These are phyloP conservation scores for Amphimallon solstitiale DNA, from an alignment of 2,888 invertebrate species.

Conservation along the genomic window DNA sequence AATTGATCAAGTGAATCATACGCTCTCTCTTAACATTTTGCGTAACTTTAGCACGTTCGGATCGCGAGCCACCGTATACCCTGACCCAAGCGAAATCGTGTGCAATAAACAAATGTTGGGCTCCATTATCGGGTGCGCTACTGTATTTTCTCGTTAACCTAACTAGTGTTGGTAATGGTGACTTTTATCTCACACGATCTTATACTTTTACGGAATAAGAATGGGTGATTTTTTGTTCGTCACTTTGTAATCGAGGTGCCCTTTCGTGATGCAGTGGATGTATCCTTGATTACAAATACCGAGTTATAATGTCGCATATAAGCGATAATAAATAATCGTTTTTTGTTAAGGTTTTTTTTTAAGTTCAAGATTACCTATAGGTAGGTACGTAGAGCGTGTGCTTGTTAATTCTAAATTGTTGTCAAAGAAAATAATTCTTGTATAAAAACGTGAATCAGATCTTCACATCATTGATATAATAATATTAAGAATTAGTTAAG, in stretches of 20 bases:
- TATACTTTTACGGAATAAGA: constrained; percentile 34
- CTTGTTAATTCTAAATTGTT: no score
- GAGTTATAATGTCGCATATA: no score
- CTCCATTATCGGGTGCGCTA: constrained; percentile 31
- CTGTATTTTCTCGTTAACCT: constrained; percentile 34
- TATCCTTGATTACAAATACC: no score
- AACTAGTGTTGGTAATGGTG: constrained; percentile 33
- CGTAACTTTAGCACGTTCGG: constrained; percentile 10
- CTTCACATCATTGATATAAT: no score
- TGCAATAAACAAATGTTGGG: constrained; percentile 26
- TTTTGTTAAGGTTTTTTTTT: no score
- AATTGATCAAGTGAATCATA: no score
- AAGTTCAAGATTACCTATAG: no score
- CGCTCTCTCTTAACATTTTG: constrained; percentile 1
- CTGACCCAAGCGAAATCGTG: constrained; percentile 24
- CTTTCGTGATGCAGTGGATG: constrained; percentile 8
- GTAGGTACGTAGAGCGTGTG: no score
- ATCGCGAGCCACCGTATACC: background rate
- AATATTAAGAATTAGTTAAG: no score
- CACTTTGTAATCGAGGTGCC: constrained; percentile 1
- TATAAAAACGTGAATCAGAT: no score
- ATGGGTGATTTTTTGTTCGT: constrained; percentile 1
- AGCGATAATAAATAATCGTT: no score
- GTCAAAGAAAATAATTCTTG: no score
- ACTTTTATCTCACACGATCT: constrained; percentile 38